Conservation (phyloP, 2,888 invertebrate genomes). For the Lampropteryx suffumata region DNA sequence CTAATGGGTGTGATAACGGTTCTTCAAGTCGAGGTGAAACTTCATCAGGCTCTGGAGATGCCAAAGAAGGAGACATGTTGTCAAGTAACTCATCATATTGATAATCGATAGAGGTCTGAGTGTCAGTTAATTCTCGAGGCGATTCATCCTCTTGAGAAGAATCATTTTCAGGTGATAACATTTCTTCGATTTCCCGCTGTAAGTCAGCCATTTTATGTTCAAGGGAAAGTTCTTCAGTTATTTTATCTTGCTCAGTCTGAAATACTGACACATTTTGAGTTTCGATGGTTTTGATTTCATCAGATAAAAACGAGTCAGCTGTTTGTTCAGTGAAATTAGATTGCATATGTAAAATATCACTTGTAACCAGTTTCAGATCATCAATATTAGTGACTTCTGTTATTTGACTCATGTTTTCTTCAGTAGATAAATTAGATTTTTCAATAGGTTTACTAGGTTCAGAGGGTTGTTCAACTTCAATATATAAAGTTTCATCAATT, state of each 20-base stretch:
- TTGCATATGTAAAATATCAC: neutral
- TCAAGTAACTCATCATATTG: slow-evolving; percentile 60
- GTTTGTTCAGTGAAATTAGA: slow-evolving; percentile 24
- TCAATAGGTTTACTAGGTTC: slow-evolving; percentile 1
- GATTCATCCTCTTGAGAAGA: slow-evolving; percentile 65
- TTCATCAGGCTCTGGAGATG: slow-evolving; percentile 64
- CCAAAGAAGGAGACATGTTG: slow-evolving; percentile 59
- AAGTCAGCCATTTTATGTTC: slow-evolving; percentile 77
- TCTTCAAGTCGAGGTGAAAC: slow-evolving; percentile 27
- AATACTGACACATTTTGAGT: slow-evolving; percentile 27
- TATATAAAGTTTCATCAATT: slow-evolving; percentile 54
- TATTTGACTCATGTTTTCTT: neutral
- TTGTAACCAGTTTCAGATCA: slow-evolving; percentile 12
- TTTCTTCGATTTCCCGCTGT: slow-evolving; percentile 77
- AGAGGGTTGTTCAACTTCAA: slow-evolving; percentile 45
- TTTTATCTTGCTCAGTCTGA: slow-evolving; percentile 38
- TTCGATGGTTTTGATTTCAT: slow-evolving; percentile 40
- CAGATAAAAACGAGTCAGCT: slow-evolving; percentile 32
- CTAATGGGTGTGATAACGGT: slow-evolving; percentile 3
- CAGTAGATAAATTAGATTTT: neutral
- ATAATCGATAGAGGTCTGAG: slow-evolving; percentile 57
- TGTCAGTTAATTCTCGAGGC: slow-evolving; percentile 59
- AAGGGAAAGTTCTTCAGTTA: slow-evolving; percentile 67
- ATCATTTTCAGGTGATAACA: slow-evolving; percentile 74
- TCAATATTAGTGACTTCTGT: slow-evolving; percentile 13